A percentile compares a stretch with the other conserved stretches of the same genome.
Evolutionary conservation across 2,797 vertebrate genomes (phyloP).

Genomic region (Leptodactylus fallax): DNA sequence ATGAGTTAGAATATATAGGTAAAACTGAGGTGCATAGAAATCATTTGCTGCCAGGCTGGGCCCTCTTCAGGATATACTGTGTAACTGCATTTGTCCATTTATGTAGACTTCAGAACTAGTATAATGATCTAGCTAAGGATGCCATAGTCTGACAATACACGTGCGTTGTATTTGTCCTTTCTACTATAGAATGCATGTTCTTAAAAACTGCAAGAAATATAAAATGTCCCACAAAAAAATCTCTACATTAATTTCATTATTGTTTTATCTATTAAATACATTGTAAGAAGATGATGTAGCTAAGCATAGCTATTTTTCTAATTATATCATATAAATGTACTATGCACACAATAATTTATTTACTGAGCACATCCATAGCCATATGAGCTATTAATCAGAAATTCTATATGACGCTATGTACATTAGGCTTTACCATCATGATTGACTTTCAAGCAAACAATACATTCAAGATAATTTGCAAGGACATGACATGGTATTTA

Average conservation of each 20-base stretch:
- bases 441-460: not conserved
- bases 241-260: not conserved
- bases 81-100: slow-evolving; percentile 6
- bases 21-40: not conserved
- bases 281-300: not conserved
- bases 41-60: slow-evolving; percentile 6
- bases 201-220: not conserved
- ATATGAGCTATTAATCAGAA: not conserved
- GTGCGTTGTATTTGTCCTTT: too few relatives aligned
- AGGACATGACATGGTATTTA: not conserved
- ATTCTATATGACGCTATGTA: not conserved
- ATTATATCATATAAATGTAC: not conserved
- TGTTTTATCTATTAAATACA: not conserved
- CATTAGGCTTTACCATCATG: not conserved
- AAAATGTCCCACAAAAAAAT: not conserved
- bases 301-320: not conserved
- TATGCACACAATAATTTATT: not conserved
- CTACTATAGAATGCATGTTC: not conserved
- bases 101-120: too few relatives aligned
- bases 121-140: too few relatives aligned
- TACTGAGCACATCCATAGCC: not conserved
- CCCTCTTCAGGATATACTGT: slow-evolving; percentile 47
- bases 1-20: not conserved
- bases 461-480: not conserved
- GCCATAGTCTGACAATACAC: too few relatives aligned